Conservation (phyloP, 2,113 vertebrate species). For the Zapornia atra region DNA sequence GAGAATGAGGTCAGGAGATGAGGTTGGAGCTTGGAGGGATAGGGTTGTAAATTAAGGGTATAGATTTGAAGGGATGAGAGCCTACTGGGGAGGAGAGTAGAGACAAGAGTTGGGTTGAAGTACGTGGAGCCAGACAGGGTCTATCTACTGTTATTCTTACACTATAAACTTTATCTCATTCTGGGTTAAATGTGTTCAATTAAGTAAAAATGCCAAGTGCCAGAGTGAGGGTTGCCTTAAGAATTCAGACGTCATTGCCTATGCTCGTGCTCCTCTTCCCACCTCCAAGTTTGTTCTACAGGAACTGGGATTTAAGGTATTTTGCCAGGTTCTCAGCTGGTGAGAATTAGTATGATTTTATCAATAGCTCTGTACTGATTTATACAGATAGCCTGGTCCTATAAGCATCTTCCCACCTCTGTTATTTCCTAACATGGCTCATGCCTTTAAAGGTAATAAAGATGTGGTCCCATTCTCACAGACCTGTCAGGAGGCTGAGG, state of each 20-base stretch:
- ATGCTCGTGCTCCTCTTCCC: not conserved
- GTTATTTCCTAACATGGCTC: not conserved
- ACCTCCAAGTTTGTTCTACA: not conserved
- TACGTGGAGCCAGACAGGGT: not conserved
- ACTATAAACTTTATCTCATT: not conserved
- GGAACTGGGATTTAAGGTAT: not conserved
- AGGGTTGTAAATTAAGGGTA: fast-evolving
- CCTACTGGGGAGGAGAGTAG: not conserved
- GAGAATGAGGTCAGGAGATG: not conserved
- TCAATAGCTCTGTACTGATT: not conserved
- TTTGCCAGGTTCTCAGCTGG: not conserved
- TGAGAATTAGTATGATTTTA: not conserved
- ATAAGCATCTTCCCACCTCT: not conserved
- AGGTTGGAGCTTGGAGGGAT: not conserved
- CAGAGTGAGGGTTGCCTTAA: constrained; percentile 31
- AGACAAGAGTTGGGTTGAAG: not conserved
- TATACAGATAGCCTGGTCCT: not conserved
- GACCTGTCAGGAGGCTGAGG: not conserved
- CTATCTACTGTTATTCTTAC: not conserved
- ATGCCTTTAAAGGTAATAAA: not conserved
- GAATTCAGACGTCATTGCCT: not conserved
- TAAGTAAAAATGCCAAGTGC: constrained; percentile 35
- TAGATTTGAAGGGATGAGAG: not conserved
- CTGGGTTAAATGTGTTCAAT: not conserved
- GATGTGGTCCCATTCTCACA: not conserved